Evolutionary conservation across 2,113 vertebrate genomes (phyloP).

Genomic region (Apteryx mantelli): DNA sequence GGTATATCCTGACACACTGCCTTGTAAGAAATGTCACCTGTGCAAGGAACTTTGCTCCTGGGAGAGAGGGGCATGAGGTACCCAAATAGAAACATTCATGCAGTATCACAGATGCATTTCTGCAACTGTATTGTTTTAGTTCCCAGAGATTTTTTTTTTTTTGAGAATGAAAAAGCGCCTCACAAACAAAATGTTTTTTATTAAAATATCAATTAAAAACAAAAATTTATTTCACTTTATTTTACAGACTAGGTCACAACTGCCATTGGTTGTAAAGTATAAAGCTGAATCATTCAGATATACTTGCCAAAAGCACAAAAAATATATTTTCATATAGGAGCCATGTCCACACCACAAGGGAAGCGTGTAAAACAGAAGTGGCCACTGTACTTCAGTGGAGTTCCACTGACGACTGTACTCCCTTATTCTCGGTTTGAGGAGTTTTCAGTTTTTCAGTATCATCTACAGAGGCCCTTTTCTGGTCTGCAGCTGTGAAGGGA

Average conservation of each 20-base stretch:
- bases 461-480: background rate
- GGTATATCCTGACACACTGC: too few relatives aligned
- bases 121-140: background rate
- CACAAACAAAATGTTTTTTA: background rate
- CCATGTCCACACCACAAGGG: background rate
- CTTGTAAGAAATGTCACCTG: background rate
- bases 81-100: background rate
- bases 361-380: background rate
- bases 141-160: background rate
- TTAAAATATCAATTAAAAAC: background rate
- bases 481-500: background rate
- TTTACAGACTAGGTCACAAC: background rate
- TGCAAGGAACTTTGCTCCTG: background rate
- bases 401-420: background rate
- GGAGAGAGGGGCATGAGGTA: background rate
- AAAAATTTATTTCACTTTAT: too few relatives aligned
- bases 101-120: background rate
- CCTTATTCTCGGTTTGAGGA: background rate
- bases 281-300: background rate
- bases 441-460: background rate
- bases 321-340: background rate
- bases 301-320: background rate
- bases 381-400: background rate
- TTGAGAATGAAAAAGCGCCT: background rate
- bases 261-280: background rate